Evolutionary conservation across 2,888 invertebrate species (phyloP), one percentile per base, ranked within the genome.

Genomic region (Artemia sinica): DNA sequence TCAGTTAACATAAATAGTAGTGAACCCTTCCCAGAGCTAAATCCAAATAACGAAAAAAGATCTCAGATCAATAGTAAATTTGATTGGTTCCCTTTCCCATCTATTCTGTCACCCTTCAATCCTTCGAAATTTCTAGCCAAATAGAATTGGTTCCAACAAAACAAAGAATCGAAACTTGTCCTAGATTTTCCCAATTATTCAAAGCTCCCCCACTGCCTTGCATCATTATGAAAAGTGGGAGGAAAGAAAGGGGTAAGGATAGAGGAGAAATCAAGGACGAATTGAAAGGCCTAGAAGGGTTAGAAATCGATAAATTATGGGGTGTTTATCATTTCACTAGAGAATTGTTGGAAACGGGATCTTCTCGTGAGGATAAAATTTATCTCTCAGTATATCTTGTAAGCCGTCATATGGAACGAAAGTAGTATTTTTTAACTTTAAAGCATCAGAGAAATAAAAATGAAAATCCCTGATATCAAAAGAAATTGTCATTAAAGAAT

Each of bases 101-200:
- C 63, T 58, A 58, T 58, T 58, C 18, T 58, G 63, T 28, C 63
- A 58, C 63, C 63, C 63, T 58, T 58, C 63, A 58, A 58, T 58
- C 63, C 63, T 28, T 28, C 63, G 63, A 58, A 58, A 18, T 58
- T 58, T 28, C n/a, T 58, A 28, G 63, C 63, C 14, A 28, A 58
- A 58, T 58, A n/a, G 63, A 58, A 58, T 58, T 28, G 63, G 63
- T 28, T 58, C 63, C 63, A 58, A 58, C 63, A 58, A 58, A 58
- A 58, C 63, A 58, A 58, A 58, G 63, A 28, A n/a, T 18, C 14
- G 12, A 28, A 58, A 58, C 14, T 18, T 58, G 63, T 58, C 63
- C 63, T 58, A 58, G 63, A 58, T 58, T 58, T 58, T 58, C 63
- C 63, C 63, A 58, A 58, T 58, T 58, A 58, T 58, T 58, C 63